Base-by-base conservation (phyloP, 2,797 vertebrate genomes). In the Phoeniculus purpureus region DNA sequence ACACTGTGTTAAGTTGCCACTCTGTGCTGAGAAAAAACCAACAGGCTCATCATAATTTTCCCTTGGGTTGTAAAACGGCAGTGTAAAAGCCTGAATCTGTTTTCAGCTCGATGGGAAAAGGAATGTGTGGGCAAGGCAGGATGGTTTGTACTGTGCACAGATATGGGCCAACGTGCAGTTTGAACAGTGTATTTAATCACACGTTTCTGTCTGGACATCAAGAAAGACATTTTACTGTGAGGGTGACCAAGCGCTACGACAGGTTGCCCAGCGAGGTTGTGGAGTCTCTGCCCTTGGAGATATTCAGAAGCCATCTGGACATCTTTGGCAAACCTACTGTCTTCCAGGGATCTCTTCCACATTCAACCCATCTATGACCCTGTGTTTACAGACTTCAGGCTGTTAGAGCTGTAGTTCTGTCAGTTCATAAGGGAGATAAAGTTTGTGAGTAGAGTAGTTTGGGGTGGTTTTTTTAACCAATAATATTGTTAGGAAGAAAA, bases 41-140 rank as follows among this genome's bases (percentile, higher is more conserved):
- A 14, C 15, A 21, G 22, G 43, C 40, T 58, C 0, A 1, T 58
- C 2, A 0, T 59, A 34, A 31, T 85, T 81, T 91, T 65, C 37
- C 10, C 26, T 65, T 90, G 27, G 25, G 12, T 82, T 91, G 13
- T 75, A 68, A 76, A 47, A 60, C 5, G 19, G n/a, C 55, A 25
- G 4, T 23, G 31, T 66, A 51, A 64, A 87, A 92, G 19, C 29
- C 54, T 26, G 23, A 64, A 26, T 32, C 54, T 5, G 6, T 94
- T 90, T 89, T 81, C 61, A 87, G 40, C 86, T 47, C 82, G 65
- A 58, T 51, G n/a, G 75, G 61, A 47, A 74, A 64, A 89, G 65
- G 79, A 94, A 85, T 80, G 51, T 74, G 31, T 18, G 73, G 27
- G 37, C 37, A 51, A 82, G 15, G 3, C 19, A 54, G 47, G 54